Conservation (phyloP, 2,113 vertebrate genomes). For the Phrynosoma blainvillii region DNA sequence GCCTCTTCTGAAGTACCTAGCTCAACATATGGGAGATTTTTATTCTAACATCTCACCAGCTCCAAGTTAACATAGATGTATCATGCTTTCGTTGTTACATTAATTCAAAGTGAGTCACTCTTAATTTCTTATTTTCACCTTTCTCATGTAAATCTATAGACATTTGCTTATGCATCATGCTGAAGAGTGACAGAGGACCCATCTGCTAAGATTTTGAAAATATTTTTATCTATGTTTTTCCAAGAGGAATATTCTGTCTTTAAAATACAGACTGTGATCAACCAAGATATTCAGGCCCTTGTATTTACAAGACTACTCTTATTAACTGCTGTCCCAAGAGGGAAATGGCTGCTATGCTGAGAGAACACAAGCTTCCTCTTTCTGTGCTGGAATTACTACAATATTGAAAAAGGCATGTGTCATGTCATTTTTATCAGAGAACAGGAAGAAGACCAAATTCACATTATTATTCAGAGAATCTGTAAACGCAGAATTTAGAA, state of each 20-base stretch:
- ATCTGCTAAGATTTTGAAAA: slow-evolving; percentile 35
- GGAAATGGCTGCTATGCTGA: not conserved
- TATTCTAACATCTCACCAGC: slow-evolving; percentile 27
- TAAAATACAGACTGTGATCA: not conserved
- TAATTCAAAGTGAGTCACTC: slow-evolving; percentile 26
- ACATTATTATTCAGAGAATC: too few species aligned
- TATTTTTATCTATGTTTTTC: slow-evolving; percentile 7
- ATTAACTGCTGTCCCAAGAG: not conserved
- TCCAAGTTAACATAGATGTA: slow-evolving; percentile 14
- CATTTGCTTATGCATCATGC: not conserved
- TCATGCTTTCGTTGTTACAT: slow-evolving; percentile 20
- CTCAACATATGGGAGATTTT: slow-evolving; percentile 45
- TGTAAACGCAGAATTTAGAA: too few species aligned
- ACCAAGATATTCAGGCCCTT: slow-evolving; percentile 29
- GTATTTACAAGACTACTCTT: not conserved
- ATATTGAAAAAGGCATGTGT: not conserved
- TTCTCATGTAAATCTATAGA: slow-evolving; percentile 2
- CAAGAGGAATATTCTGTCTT: not conserved
- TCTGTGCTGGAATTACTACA: not conserved
- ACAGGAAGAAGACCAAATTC: not conserved
- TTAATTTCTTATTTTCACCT: not conserved
- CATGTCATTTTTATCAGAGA: not conserved
- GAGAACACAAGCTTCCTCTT: not conserved
- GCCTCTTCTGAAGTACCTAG: slow-evolving; percentile 44
- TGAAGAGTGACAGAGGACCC: slow-evolving; percentile 19